Base-by-base conservation (phyloP, 2,888 invertebrate species). In the Alcis repandata region DNA sequence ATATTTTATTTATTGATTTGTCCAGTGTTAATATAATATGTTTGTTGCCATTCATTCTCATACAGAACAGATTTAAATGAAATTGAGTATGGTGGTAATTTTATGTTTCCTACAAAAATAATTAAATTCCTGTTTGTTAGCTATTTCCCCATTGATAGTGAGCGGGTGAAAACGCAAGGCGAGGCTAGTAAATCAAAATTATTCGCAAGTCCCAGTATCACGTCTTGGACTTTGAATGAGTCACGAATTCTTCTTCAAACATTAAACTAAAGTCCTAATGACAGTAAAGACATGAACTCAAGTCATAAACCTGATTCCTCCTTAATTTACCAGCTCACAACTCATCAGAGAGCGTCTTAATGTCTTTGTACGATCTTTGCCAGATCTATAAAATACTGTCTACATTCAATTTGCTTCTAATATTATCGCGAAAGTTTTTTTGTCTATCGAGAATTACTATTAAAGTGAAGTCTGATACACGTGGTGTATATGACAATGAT, bases 241-340 rank as follows among this genome's bases (percentile, higher is more conserved):
- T 49, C 27, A 49, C 38, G 27, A 59, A 49, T 40, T 59, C 58
- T 40, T 59, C 20, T 59, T 40, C 38, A 22, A 48, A 19, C 54
- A 53, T 61, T 36, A 60, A 59, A 45, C 52, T 3, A 17, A 38
- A 60, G 41, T 61, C 54, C n/a, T 57, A 51, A 57, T 57, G 51
- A 57, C 40, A 40, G 48, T 49, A 59, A 59, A 59, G 58, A 40
- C 49, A 19, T 51, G 63, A 63, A 57, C 43, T 48, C 46, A 49
- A 52, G 57, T 57, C 57, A 57, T 63, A 63, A 63, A 63, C 57
- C 57, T 45, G 56, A 51, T 63, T 56, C 57, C 32, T 43, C 33
- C 32, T 38, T 63, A 57, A 63, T 63, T 63, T 57, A 52, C 63
- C 36, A 57, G 56, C 45, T 63, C 63, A 57, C 22, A 57, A 57